A percentile compares a stretch with the other conserved stretches of the same genome.
phyloP scores from a whole-genome alignment of 1,140 invertebrate species.

The Melitaea cinxia region DNA sequence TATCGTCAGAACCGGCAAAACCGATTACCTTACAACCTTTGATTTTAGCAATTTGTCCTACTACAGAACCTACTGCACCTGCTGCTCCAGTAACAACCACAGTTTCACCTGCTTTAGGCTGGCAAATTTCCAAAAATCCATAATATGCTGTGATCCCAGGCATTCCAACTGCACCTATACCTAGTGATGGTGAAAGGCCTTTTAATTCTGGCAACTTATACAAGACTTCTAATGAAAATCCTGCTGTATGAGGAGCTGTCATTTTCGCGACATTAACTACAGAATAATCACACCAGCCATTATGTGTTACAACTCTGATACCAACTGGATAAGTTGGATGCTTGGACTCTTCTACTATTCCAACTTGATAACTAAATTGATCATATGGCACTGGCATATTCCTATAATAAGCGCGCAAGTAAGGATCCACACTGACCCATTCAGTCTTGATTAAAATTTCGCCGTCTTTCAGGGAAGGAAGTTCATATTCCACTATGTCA shows the following conservation, averaged over 20 bases:
- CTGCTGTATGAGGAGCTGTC: background rate
- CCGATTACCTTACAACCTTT: constrained; percentile 87
- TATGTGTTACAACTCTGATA: constrained; percentile 77
- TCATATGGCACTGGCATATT: constrained; percentile 49
- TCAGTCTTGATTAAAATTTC: constrained; percentile 12
- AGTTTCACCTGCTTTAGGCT: constrained; percentile 33
- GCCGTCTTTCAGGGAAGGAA: constrained; percentile 17
- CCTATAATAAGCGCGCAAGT: constrained; percentile 3
- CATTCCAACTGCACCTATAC: constrained; percentile 31
- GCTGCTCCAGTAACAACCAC: constrained; percentile 84
- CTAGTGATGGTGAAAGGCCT: constrained; percentile 24
- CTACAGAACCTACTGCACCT: constrained; percentile 87
- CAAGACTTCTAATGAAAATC: too few species aligned
- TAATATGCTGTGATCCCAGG: constrained; percentile 31
- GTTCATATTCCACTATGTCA: constrained; percentile 19
- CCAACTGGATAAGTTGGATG: constrained; percentile 81
- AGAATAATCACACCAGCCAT: constrained; percentile 82
- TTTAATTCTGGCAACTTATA: constrained; percentile 29
- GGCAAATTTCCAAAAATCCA: constrained; percentile 33
- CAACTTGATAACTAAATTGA: constrained; percentile 72
- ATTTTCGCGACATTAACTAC: background rate
- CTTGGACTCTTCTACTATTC: constrained; percentile 53
- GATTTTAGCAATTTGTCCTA: constrained; percentile 89
- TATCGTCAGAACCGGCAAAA: constrained; percentile 86
- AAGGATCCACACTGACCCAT: constrained; percentile 18